A percentile compares a stretch with the other conserved stretches of the same genome.
Conservation (phyloP, 2,797 vertebrate genomes). For the Poecilia gillii region DNA sequence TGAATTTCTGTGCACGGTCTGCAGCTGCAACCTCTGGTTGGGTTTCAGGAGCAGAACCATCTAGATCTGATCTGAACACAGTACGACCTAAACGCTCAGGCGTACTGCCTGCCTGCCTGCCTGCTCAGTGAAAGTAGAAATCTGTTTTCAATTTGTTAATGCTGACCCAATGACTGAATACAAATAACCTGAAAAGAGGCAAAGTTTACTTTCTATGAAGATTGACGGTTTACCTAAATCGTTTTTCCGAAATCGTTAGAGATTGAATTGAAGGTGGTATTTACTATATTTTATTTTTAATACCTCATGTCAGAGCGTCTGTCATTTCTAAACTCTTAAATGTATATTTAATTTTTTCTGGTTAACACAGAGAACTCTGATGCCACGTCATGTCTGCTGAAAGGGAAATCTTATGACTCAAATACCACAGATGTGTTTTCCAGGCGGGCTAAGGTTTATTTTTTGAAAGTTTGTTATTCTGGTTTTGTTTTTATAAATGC, state of each 20-base stretch:
- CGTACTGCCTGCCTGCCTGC: not conserved
- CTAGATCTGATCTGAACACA: slow-evolving; percentile 10
- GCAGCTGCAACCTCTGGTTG: slow-evolving; percentile 39
- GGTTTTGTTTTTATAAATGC: slow-evolving; percentile 34
- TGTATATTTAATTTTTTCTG: not conserved
- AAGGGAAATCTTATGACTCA: not conserved
- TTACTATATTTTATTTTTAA: not conserved
- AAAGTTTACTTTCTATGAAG: not conserved
- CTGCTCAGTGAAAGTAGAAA: slow-evolving; percentile 14
- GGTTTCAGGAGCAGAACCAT: slow-evolving; percentile 28
- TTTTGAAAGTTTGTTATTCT: slow-evolving; percentile 24
- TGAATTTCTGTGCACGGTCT: slow-evolving; percentile 44
- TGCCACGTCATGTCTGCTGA: not conserved
- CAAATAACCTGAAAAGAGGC: slow-evolving; percentile 11
- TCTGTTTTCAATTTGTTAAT: not conserved
- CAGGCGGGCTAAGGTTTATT: slow-evolving; percentile 21
- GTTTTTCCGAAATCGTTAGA: not conserved
- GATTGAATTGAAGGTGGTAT: not conserved
- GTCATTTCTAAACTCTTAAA: slow-evolving; percentile 1
- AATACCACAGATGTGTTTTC: slow-evolving; percentile 15
- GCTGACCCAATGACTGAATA: not conserved
- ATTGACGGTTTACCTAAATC: not conserved
- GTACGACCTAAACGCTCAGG: not conserved
- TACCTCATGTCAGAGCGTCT: slow-evolving; percentile 2
- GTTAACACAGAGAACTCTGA: slow-evolving; percentile 16